Base-by-base conservation (phyloP, 1,140 invertebrate species). In the Aphaenogaster rudis region DNA sequence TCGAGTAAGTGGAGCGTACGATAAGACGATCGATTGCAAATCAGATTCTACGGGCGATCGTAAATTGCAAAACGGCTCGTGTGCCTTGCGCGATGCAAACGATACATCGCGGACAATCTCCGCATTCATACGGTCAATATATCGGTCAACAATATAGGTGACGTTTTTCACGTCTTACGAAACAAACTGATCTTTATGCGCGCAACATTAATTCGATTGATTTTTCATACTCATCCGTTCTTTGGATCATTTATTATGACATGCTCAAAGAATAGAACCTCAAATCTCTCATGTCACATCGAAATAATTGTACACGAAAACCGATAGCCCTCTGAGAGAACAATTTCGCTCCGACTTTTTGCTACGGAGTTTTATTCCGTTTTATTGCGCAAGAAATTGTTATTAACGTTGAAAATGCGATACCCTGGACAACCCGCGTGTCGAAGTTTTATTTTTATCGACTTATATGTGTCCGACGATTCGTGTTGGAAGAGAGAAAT, bases 21-120 rank as follows among this genome's bases (percentile, higher is more conserved):
- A 71, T 71, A 71, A 71, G 17, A 15, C 64, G 15, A 81, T 81
- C 79, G 50, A 81, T 71, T 81, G 66, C 52, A 71, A 81, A 71
- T 81, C 45, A n/a, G 36, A 81, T 69, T 54, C 15, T 13, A 45
- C 2, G 28, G 4, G 45, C 48, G 36, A 21, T 71, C 79, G 36
- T 81, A 81, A 81, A 81, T 81, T 57, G 48, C 78, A 15, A 69
- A 57, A 81, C 13, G n/a, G 4, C 17, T 39, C 52, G 33, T 15
- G 11, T 28, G 15, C 15, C 8, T 81, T 42, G 42, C n/a, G 45
- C 36, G 63, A 54, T n/a, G 50, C 66, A 45, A 71, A 59, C 17
- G 79, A 71, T 71, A 36, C 13, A 33, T 71, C 64, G 15, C 21
- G 8, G 21, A 50, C 48, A 81, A 71, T 59, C 67, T 71, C 52